Conservation (phyloP, 2,888 invertebrate species). For the Empis livida region DNA sequence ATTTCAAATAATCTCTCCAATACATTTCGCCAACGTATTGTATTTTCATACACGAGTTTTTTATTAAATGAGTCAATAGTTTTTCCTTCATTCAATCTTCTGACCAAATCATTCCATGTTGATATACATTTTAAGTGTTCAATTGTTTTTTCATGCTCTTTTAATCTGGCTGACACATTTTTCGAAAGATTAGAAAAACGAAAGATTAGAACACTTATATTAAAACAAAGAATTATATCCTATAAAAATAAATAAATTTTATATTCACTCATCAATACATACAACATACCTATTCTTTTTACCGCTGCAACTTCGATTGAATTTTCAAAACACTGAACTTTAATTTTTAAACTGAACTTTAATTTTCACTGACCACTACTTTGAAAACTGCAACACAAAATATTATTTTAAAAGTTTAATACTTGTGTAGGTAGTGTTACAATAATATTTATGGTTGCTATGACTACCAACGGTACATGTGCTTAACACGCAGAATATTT, state of each 20-base stretch:
- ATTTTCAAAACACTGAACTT: not conserved
- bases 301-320: not conserved
- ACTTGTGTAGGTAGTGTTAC: not conserved
- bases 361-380: not conserved
- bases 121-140: not conserved
- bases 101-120: constrained; percentile 1
- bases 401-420: not conserved
- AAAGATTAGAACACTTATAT: constrained; percentile 2
- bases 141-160: constrained; percentile 1
- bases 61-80: constrained; percentile 1
- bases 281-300: not conserved
- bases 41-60: not conserved
- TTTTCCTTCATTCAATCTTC: constrained; percentile 1
- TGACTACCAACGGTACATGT: not conserved
- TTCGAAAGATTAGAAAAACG: constrained; percentile 1
- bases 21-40: constrained; percentile 1
- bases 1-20: not conserved
- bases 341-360: not conserved
- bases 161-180: not conserved
- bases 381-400: not conserved
- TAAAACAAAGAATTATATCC: constrained; percentile 1
- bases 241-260: constrained; percentile 1
- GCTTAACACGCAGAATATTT: not conserved
- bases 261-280: not conserved
- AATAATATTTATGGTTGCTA: not conserved